A percentile compares a stretch with the other conserved stretches of the same genome.
Conservation (phyloP, 2,888 invertebrate species). For the Drosophila paramelanica region DNA sequence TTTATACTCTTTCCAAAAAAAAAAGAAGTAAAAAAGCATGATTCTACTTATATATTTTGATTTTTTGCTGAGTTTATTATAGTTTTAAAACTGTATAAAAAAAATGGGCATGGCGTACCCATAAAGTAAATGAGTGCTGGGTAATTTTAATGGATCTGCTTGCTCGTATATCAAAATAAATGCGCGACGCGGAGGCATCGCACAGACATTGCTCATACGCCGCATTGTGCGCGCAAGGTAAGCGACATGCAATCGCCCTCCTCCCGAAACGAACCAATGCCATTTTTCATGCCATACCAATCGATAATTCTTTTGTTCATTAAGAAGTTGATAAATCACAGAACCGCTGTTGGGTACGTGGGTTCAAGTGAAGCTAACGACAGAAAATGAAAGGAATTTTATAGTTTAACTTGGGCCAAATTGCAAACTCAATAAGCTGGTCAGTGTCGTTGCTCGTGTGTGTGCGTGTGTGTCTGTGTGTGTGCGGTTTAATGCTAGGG, state of each 20-base stretch:
- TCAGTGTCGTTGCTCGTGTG: slow-evolving; percentile 11
- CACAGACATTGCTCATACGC: slow-evolving; percentile 69
- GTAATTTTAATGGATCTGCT: slow-evolving; percentile 61
- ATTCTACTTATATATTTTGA: neutral
- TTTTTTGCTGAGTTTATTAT: slow-evolving; percentile 30
- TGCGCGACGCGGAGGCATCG: slow-evolving; percentile 40
- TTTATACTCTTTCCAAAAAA: no score
- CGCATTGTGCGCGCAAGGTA: slow-evolving; percentile 53
- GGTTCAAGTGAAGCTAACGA: slow-evolving; percentile 16
- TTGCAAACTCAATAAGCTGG: slow-evolving; percentile 57
- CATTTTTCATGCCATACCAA: slow-evolving; percentile 72
- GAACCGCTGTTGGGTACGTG: slow-evolving; percentile 12
- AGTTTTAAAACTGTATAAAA: slow-evolving; percentile 52
- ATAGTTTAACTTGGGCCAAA: slow-evolving; percentile 61
- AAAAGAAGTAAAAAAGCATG: no score
- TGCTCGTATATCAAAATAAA: slow-evolving; percentile 71
- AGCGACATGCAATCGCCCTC: slow-evolving; percentile 11
- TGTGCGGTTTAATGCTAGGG: neutral
- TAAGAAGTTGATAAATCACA: slow-evolving; percentile 77
- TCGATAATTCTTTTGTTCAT: slow-evolving; percentile 80
- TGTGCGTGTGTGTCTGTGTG: slow-evolving; percentile 7
- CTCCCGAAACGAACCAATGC: slow-evolving; percentile 27
- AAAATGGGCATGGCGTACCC: slow-evolving; percentile 55
- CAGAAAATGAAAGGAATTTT: slow-evolving; percentile 64
- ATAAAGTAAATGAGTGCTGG: slow-evolving; percentile 13